Evolutionary conservation across 2,888 invertebrate species (phyloP), one percentile per base, ranked within the genome.

Genomic region (Chaetogeoica ovagalla): DNA sequence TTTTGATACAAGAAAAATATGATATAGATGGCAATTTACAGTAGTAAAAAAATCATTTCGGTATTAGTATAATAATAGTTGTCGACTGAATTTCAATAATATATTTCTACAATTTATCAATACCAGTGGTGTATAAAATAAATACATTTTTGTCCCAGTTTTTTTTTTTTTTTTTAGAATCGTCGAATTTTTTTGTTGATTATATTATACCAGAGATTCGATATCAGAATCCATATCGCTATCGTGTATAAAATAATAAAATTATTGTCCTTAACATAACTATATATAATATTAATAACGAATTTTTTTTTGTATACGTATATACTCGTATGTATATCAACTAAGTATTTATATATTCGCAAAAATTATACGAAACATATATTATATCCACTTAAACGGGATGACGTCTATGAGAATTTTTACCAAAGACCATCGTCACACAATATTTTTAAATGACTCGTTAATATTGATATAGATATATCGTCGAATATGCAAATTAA

Each of bases 221-320:
- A 52, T 30, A 30, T 30, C 52, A 52, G 43, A 52, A 15, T 13
- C 4, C 52, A n/a, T n/a, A n/a, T 48, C 48, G 13, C 13, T 48
- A 30, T 30, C 30, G 30, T 13, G 13, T 48, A 11, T 48, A 11
- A 15, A 15, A 48, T 13, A 13, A 48, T 48, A 48, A 66, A 66
- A 21, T 21, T 43, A 66, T 66, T 66, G 66, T 66, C 66, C 43
- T 66, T 66, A 21, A 66, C 21, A 66, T 66, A 66, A 66, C 66
- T 21, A 66, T 30, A 30, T 30, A 30, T 30, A 30, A 30, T 30
- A 30, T 66, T 43, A 66, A 66, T 66, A 48, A 48, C 66, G 21
- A 66, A 17, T 66, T 66, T 66, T 66, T 66, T 2, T 66, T 5
- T 48, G 43, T 21, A 0, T 65, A 43, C 43, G 6, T 43, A 5